These are phyloP conservation scores for Hydropsyche betteni DNA, from an alignment of 2,888 invertebrate genomes.

Conservation along the genomic window DNA sequence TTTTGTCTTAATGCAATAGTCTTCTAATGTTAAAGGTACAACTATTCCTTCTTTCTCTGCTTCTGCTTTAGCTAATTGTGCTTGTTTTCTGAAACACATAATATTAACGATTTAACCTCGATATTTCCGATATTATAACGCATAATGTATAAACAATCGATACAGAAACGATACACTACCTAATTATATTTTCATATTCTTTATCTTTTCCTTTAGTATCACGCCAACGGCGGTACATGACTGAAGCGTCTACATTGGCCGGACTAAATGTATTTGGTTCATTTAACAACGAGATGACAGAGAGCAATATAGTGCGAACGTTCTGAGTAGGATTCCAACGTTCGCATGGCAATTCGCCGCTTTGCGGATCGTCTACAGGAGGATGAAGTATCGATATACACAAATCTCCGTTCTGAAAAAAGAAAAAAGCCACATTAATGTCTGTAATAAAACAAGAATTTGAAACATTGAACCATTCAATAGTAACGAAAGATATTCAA, in stretches of 20 bases:
- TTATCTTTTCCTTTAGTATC: constrained; percentile 98
- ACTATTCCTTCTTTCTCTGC: constrained; percentile 97
- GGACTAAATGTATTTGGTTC: constrained; percentile 99
- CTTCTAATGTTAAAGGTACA: constrained; percentile 96
- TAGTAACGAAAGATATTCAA: background rate
- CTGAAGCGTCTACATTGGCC: constrained; percentile 99
- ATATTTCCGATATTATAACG: background rate
- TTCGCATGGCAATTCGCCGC: constrained; percentile 98
- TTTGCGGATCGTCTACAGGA: constrained; percentile 98
- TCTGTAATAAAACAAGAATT: background rate
- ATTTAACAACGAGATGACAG: constrained; percentile 97
- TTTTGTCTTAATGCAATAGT: constrained; percentile 95
- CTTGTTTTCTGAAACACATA: constrained; percentile 83
- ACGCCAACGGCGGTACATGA: constrained; percentile 99
- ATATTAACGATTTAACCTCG: background rate
- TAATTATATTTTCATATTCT: constrained; percentile 99
- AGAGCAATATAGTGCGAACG: constrained; percentile 96
- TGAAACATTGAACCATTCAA: background rate
- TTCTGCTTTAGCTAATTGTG: constrained; percentile 91
- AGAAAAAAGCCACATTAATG: constrained; percentile 46
- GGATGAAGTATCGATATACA: constrained; percentile 99
- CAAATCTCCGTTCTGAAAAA: constrained; percentile 92
- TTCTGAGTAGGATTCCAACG: constrained; percentile 99
- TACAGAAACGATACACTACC: constrained; percentile 65
- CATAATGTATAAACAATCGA: background rate